Evolutionary conservation across 2,888 invertebrate genomes (phyloP), one percentile per base, ranked within the genome.

Genomic region (Dicyrtomina minuta): DNA sequence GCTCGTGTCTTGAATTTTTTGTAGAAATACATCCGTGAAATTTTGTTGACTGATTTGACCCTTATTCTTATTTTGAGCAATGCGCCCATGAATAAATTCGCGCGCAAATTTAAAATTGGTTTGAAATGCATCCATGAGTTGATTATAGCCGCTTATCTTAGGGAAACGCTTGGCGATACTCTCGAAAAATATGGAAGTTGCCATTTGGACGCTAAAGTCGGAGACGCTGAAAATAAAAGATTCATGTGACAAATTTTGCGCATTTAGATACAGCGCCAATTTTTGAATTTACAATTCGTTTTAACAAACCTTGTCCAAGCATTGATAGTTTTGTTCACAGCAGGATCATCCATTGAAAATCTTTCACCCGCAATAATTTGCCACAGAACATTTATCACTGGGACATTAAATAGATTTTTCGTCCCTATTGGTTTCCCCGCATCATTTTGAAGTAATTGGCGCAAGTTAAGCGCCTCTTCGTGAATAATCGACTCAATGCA

Each of bases 341-440:
- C 41, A 1, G 65, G 65, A 53, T 65, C 55, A 41, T 65, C 24
- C 10, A 55, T 22, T 27, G n/a, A 1, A 55, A 55, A 65, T 2
- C 55, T 39, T 6, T 65, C 65, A 2, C 65, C 65, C 6, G 65
- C 53, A 3, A 55, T 22, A 13, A 65, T 51, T 6, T 22, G 39
- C 65, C 65, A 65, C 24, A 65, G 24, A 13, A 53, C n/a, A 39
- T 65, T 65, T 5, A 65, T 43, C n/a, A 65, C 39, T 3, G 65
- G 15, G 20, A 24, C 4, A 24, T 55, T 65, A 13, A 65, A 65
- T 15, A 15, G 5, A 10, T 51, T 15, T 4, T 65, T 27, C 1
- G 53, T 53, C 1, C 22, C 24, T 3, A 65, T 4, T 1, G 65
- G 65, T 51, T 55, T 2, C 1, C n/a, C 24, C 1, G 17, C n/a